Percentiles rank a stretch among this genome's conserved stretches.
These are phyloP conservation scores for Anadara kagoshimensis DNA, from an alignment of 1,140 invertebrate genomes.

Conservation along the genomic window DNA sequence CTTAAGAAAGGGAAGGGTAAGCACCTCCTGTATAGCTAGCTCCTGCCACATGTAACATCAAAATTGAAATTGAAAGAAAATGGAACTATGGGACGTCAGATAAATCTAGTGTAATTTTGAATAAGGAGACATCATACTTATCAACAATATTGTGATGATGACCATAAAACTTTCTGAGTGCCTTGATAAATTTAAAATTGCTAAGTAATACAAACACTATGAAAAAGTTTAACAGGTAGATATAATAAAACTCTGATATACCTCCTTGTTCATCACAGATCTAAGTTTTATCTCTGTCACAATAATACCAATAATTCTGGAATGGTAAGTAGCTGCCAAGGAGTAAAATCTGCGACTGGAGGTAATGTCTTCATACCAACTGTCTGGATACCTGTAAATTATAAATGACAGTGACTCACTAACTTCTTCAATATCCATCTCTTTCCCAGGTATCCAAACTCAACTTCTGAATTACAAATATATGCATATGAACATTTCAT, in stretches of 20 bases:
- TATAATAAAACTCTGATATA: slow-evolving; percentile 48
- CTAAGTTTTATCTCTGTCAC: slow-evolving; percentile 96
- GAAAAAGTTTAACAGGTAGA: no score
- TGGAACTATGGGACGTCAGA: no score
- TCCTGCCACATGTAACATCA: no score
- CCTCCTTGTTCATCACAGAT: slow-evolving; percentile 87
- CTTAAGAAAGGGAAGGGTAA: no score
- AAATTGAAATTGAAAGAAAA: no score
- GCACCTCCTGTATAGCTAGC: no score
- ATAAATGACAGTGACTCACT: not conserved
- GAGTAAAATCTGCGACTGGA: slow-evolving; percentile 92
- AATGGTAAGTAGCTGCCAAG: slow-evolving; percentile 91
- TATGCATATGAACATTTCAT: not conserved
- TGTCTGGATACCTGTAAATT: slow-evolving; percentile 83
- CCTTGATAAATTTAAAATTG: no score
- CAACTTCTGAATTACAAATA: not conserved
- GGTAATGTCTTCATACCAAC: slow-evolving; percentile 95
- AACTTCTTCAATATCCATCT: not conserved
- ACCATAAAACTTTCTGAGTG: no score
- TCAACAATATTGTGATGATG: no score
- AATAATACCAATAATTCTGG: slow-evolving; percentile 83
- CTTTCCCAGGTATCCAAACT: not conserved
- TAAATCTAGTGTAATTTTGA: no score
- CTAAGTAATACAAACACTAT: no score
- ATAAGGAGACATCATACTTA: no score